Conservation (phyloP, 2,113 vertebrate genomes). For the Mellivora capensis region DNA sequence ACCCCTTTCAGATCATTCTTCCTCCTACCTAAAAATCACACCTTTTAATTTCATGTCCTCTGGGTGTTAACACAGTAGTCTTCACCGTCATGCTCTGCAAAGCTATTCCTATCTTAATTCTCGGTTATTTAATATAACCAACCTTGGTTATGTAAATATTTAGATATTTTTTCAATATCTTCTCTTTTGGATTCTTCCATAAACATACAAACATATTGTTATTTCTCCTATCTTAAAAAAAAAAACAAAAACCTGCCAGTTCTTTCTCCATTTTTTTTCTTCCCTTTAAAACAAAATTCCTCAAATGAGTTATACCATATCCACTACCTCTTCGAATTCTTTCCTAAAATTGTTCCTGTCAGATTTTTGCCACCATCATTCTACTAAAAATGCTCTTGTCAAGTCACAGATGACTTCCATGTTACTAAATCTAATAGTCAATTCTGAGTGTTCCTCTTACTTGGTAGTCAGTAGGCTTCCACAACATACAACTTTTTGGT, state of each 20-base stretch:
- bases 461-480: not conserved
- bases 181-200: not conserved
- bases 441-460: not conserved
- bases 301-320: not conserved
- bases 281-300: slow-evolving; percentile 7
- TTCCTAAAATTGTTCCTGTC: not conserved
- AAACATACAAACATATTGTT: not conserved
- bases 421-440: not conserved
- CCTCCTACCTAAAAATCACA: not conserved
- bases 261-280: not conserved
- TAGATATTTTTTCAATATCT: not conserved
- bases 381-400: not conserved
- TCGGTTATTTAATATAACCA: not conserved
- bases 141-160: not conserved
- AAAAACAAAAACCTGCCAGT: not conserved
- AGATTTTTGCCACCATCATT: not conserved
- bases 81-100: not conserved
- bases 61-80: not conserved
- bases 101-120: not conserved
- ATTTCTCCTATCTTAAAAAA: not conserved
- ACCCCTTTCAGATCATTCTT: not conserved
- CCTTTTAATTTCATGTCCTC: slow-evolving; percentile 5
- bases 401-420: not conserved
- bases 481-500: not conserved
- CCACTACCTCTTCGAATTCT: not conserved